Conservation (phyloP, 2,888 invertebrate genomes). For the Synergus japonicus region DNA sequence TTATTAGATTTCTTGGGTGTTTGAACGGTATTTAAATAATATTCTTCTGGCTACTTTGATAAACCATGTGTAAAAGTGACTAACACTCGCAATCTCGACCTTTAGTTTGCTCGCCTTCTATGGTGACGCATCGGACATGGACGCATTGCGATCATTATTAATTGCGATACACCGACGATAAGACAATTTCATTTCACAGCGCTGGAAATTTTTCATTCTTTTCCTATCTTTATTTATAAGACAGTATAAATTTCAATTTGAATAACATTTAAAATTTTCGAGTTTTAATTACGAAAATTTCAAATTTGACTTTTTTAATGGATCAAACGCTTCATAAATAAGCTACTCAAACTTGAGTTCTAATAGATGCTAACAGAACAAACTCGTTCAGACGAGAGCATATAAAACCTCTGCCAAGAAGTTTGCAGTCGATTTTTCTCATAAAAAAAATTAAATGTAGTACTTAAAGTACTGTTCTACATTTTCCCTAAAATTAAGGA, state of each 20-base stretch:
- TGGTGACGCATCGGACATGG: constrained; percentile 43
- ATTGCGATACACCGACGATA: constrained; percentile 15
- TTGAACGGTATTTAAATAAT: not conserved
- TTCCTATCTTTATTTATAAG: too few relatives aligned
- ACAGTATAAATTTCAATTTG: too few relatives aligned
- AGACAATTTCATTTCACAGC: not conserved
- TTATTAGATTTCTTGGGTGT: constrained; percentile 21
- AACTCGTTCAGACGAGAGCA: not conserved
- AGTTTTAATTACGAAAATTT: too few relatives aligned
- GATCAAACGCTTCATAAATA: not conserved
- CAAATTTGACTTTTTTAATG: too few relatives aligned
- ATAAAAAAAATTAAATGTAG: too few relatives aligned
- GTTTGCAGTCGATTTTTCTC: too few relatives aligned
- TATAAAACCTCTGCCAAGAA: too few relatives aligned
- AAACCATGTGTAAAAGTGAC: constrained; percentile 38
- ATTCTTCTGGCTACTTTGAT: not conserved
- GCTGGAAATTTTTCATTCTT: too few relatives aligned
- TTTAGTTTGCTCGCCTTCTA: constrained; percentile 47
- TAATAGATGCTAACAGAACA: constrained; percentile 1
- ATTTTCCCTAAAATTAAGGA: too few relatives aligned
- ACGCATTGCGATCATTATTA: constrained; percentile 43
- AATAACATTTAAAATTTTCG: too few relatives aligned
- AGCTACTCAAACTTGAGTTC: not conserved
- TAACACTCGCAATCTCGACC: constrained; percentile 38
- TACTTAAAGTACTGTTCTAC: too few relatives aligned